Conservation (phyloP, 2,888 invertebrate genomes). For the Eubasilissa splendida region DNA sequence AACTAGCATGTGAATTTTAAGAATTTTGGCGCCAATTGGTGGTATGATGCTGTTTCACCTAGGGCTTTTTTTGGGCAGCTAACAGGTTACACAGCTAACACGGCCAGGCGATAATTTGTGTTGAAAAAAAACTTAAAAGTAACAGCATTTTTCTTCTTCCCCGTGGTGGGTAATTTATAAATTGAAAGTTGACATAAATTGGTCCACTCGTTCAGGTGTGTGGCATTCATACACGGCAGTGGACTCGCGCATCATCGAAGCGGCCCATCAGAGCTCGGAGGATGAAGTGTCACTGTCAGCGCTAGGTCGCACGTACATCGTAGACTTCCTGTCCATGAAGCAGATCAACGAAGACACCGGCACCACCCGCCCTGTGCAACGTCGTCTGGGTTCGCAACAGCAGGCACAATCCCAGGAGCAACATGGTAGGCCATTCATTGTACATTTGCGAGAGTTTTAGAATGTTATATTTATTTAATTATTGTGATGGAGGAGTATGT, state of each 20-base stretch:
- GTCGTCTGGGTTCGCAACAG: slow-evolving; percentile 76
- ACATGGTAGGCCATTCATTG: slow-evolving; percentile 46
- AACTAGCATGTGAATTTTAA: too few species aligned
- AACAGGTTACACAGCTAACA: too few species aligned
- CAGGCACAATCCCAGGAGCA: slow-evolving; percentile 61
- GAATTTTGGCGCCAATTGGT: too few species aligned
- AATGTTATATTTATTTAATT: not conserved
- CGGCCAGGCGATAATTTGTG: too few species aligned
- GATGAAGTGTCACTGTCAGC: slow-evolving; percentile 96
- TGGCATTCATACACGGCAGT: slow-evolving; percentile 95
- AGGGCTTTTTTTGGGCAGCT: too few species aligned
- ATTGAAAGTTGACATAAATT: not conserved
- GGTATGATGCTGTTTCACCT: too few species aligned
- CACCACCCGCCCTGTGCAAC: slow-evolving; percentile 92
- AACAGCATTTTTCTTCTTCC: too few species aligned
- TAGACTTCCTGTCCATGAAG: slow-evolving; percentile 97
- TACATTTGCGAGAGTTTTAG: not conserved
- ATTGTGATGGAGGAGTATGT: not conserved
- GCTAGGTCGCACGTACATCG: slow-evolving; percentile 93
- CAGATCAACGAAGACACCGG: slow-evolving; percentile 99
- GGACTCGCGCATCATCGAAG: slow-evolving; percentile 95
- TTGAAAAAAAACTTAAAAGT: too few species aligned
- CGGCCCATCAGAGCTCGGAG: slow-evolving; percentile 93
- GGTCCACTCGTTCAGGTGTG: slow-evolving; percentile 71
- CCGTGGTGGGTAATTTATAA: too few species aligned